Percentiles rank a stretch among this genome's conserved stretches.
phyloP scores from a whole-genome alignment of 2,888 invertebrate genomes.

The Spodoptera picta region DNA sequence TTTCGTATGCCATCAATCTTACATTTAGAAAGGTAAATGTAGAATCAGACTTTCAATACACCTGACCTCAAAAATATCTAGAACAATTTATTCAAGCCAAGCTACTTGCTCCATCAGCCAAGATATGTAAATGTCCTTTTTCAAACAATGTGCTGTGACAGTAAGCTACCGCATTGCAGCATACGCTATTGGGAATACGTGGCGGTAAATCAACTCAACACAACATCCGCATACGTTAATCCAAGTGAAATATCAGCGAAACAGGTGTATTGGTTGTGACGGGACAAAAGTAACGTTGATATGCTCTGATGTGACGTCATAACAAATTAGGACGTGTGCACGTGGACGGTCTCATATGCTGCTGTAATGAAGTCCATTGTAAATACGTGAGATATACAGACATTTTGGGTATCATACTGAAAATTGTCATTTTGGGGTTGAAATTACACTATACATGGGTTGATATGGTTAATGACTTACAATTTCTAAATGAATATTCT shows the following conservation, averaged over 20 bases:
- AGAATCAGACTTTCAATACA: conserved; percentile 1
- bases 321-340: conserved; percentile 6
- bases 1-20: too few species aligned
- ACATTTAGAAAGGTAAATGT: too few species aligned
- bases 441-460: too few species aligned
- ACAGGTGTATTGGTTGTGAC: conserved; percentile 36
- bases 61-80: conserved; percentile 10
- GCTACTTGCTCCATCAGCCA: conserved; percentile 27
- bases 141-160: conserved; percentile 53
- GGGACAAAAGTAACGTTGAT: conserved; percentile 15
- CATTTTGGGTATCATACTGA: too few species aligned
- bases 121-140: conserved; percentile 52
- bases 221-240: conserved; percentile 51
- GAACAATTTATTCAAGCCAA: conserved; percentile 22
- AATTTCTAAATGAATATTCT: too few species aligned
- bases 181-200: conserved; percentile 58
- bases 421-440: too few species aligned
- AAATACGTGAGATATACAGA: too few species aligned
- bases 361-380: too few species aligned
- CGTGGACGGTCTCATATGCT: not conserved
- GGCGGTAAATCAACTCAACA: conserved; percentile 58
- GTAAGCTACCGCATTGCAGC: conserved; percentile 63
- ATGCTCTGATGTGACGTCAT: conserved; percentile 20
- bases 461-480: too few species aligned
- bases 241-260: conserved; percentile 45